Percentiles rank a stretch among this genome's conserved stretches.
phyloP scores from a whole-genome alignment of 2,797 vertebrate species.

The Gouania willdenowi region DNA sequence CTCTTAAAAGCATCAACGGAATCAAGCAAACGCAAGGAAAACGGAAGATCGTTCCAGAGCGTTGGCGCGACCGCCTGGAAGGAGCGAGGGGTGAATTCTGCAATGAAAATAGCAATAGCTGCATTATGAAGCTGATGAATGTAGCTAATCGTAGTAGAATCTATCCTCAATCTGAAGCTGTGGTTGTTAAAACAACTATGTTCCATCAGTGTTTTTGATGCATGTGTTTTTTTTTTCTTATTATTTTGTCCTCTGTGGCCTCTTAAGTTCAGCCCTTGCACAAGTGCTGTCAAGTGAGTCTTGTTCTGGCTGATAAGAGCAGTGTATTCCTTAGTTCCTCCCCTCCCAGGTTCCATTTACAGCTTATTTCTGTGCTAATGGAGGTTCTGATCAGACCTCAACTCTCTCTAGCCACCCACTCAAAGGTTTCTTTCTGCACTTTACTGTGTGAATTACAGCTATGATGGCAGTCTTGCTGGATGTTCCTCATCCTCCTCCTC shows the following conservation, averaged over 20 bases:
- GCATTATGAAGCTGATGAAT: conserved; percentile 6
- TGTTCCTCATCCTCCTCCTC: conserved; percentile 46
- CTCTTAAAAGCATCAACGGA: no score
- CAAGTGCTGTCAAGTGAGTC: conserved; percentile 15
- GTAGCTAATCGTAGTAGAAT: conserved; percentile 3
- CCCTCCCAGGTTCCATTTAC: conserved; percentile 37
- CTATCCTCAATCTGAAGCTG: background rate
- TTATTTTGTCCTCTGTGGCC: background rate
- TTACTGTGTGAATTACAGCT: conserved; percentile 60
- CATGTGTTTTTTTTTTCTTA: no score
- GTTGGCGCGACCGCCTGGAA: no score
- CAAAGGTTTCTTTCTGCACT: conserved; percentile 46
- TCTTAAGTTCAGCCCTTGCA: conserved; percentile 1
- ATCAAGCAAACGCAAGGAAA: no score
- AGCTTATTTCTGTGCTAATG: conserved; percentile 58
- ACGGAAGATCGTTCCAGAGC: no score
- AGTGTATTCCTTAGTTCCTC: conserved; percentile 16
- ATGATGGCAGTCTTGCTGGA: conserved; percentile 63
- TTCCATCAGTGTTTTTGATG: background rate
- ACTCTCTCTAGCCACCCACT: conserved; percentile 53
- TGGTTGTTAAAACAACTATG: background rate
- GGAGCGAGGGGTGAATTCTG: no score
- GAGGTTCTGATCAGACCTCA: conserved; percentile 50
- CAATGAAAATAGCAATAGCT: no score
- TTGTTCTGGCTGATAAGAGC: conserved; percentile 1